phyloP scores from a whole-genome alignment of 2,113 vertebrate species.

The Lota lota region DNA sequence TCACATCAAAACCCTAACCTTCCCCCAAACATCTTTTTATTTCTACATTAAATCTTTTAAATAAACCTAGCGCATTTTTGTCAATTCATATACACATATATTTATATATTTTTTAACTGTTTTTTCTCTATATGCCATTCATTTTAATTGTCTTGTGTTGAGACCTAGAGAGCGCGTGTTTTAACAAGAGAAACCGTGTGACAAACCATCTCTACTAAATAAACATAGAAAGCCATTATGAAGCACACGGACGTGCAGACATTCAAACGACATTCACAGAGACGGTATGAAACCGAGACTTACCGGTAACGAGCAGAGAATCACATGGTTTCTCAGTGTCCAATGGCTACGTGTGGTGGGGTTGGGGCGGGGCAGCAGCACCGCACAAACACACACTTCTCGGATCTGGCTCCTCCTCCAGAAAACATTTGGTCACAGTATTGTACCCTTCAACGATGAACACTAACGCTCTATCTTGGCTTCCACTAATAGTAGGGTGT shows the following conservation, averaged over 20 bases:
- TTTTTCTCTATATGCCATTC: conserved; percentile 61
- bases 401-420: background rate
- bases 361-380: too few species aligned
- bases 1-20: conserved; percentile 55
- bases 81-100: conserved; percentile 78
- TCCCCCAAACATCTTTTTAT: conserved; percentile 36
- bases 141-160: conserved; percentile 39
- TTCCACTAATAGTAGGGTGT: background rate
- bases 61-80: conserved; percentile 73
- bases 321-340: conserved; percentile 6
- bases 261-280: conserved; percentile 11
- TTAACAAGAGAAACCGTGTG: conserved; percentile 31
- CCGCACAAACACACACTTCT: background rate
- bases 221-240: conserved; percentile 44
- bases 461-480: background rate
- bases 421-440: conserved; percentile 64
- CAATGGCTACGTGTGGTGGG: background rate
- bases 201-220: conserved; percentile 35
- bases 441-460: conserved; percentile 45
- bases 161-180: conserved; percentile 22
- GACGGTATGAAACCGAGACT: conserved; percentile 37
- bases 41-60: conserved; percentile 72
- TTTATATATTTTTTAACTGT: conserved; percentile 60
- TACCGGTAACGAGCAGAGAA: conserved; percentile 37
- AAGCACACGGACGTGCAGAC: conserved; percentile 31